Conservation (phyloP, 2,797 vertebrate species). For the Gila robusta region DNA sequence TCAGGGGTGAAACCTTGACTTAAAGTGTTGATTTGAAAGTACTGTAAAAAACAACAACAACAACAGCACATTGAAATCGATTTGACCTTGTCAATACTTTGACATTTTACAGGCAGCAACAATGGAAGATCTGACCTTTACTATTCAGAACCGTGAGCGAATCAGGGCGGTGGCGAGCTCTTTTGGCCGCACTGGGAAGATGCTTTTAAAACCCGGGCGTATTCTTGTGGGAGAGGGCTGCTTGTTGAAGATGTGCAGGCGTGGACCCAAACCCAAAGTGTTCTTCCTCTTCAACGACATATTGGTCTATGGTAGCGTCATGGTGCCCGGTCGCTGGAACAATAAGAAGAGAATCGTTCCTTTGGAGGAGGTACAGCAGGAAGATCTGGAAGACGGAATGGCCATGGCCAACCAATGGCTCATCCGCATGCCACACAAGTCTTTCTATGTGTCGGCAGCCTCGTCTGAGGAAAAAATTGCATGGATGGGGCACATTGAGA, state of each 20-base stretch:
- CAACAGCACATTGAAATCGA: neutral
- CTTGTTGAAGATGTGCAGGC: slow-evolving; percentile 88
- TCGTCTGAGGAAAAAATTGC: slow-evolving; percentile 83
- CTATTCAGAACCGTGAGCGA: slow-evolving; percentile 81
- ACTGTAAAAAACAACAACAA: neutral
- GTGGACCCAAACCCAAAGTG: slow-evolving; percentile 80
- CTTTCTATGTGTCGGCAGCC: slow-evolving; percentile 86
- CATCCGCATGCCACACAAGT: slow-evolving; percentile 89
- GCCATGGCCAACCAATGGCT: slow-evolving; percentile 89
- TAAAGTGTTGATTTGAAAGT: neutral
- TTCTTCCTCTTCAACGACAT: slow-evolving; percentile 95
- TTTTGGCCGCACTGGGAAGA: slow-evolving; percentile 81
- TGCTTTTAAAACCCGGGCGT: slow-evolving; percentile 78
- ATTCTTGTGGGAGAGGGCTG: slow-evolving; percentile 89
- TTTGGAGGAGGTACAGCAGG: slow-evolving; percentile 85
- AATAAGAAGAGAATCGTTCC: slow-evolving; percentile 86
- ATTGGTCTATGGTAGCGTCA: slow-evolving; percentile 89
- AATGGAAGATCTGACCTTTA: slow-evolving; percentile 79
- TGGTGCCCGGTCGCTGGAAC: slow-evolving; percentile 85
- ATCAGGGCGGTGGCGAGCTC: slow-evolving; percentile 85
- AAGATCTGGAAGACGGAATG: slow-evolving; percentile 81
- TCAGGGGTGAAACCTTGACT: neutral
- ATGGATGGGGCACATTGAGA: slow-evolving; percentile 88
- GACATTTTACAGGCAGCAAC: neutral
- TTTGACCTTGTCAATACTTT: neutral